Evolutionary conservation across 2,113 vertebrate genomes (phyloP), one percentile per base, ranked within the genome.

Genomic region (Osmerus eperlanus): DNA sequence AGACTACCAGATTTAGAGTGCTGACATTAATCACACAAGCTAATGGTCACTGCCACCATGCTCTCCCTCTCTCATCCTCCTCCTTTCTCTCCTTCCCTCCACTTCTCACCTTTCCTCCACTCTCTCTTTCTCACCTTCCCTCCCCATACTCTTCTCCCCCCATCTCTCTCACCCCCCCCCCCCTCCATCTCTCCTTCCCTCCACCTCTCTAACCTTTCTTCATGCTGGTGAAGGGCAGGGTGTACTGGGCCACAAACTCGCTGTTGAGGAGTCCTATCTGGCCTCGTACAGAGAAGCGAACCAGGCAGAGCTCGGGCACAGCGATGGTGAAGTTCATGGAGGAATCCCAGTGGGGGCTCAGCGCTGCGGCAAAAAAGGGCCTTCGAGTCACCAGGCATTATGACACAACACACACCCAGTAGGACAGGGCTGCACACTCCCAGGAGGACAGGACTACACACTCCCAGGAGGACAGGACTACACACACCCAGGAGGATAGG

Each of bases 211-310:
- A 91, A 97, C 95, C 95, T 96, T 90, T 94, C 67, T 79, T 92
- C 80, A 96, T 83, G 84, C 94, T 92, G 65, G 74, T 78, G 78
- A 97, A 80, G 75, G 94, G 94, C 81, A 96, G 80, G 3, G 93
- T 94, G 81, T 92, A 96, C 81, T 96, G 95, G 41, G 92, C 95
- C 14, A 96, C 89, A 77, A 96, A 94, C 16, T 96, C 93, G 3
- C 89, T 94, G 80, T 71, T 80, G 52, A 85, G 14, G 55, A 95
- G 4, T 28, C 90, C 84, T 3, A 87, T 66, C 71, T 93, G 92
- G 77, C 91, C 93, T 68, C 92, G 78, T 56, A 95, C 91, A 75
- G 87, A 90, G 87, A 96, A 95, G 51, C 94, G 94, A 67, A 96
- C 55, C 72, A 96, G 60, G 68, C 94, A 92, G 74, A 96, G 81